Evolutionary conservation across 35 echinoderm and acorn worm species (phyloP), one percentile per base, ranked within the genome.

Genomic region (Anneissia japonica): DNA sequence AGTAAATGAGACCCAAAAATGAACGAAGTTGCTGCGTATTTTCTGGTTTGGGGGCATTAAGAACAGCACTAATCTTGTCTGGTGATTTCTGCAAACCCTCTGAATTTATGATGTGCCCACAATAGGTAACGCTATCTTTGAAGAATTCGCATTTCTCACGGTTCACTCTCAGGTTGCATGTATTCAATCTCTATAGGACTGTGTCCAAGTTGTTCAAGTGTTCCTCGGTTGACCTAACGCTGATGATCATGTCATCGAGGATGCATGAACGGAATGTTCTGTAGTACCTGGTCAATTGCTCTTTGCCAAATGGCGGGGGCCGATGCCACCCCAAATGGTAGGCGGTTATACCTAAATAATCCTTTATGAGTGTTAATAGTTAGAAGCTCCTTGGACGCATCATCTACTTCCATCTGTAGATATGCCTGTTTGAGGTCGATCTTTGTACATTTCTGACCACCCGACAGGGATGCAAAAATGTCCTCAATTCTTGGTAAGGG

Each of bases 401-500:
- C 51, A 2, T 64, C 51, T 26, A 64, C 51, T 64, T 64, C 51
- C 51, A 82, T 32, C 28, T 40, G 80, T 82, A 37, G 38, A 43
- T 82, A 82, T 11, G 80, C 35, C 21, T 82, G 80, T 38, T 39
- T 82, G 11, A 82, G 38, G 40, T 82, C 80, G 9, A 82, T 31
- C 31, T 82, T 38, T 82, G 80, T 11, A 30, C 39, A 40, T 34
- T 82, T 46, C 36, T 11, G 51, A 38, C 74, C 85, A 78, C 85
- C 74, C 26, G 75, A 40, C 0, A 88, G 37, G 1, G 35, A 37
- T 10, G 87, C 87, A 46, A 89, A 83, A 3, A 89, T 41, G 40
- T 89, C 87, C 37, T 89, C 87, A 1, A 89, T 83, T 37, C 75
- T 74, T 3, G 87, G 79, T 31, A 89, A 29, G 21, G 87, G 87